Base-by-base conservation (phyloP, 2,797 vertebrate genomes). In the Siniperca undulata region DNA sequence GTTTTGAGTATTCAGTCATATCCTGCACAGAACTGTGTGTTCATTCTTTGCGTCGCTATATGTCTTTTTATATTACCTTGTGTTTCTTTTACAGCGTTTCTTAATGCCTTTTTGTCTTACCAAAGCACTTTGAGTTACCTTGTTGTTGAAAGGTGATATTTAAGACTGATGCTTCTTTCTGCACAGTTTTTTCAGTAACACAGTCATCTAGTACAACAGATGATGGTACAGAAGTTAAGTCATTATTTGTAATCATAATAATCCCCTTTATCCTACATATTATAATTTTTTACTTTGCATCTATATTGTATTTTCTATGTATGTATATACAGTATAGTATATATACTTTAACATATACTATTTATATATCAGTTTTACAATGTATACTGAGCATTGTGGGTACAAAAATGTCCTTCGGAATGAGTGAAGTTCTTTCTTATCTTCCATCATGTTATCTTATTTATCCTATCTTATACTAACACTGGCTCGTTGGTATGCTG, bases 71-170 rank as follows among this genome's bases (percentile, higher is more conserved):
- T 52, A 53, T 17, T n/a, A 19, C n/a, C 27, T 50, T 11, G 20
- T n/a, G 19, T 56, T 72, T 46, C 30, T 74, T 84, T 55, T 27
- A 24, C 24, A 40, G 36, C 11, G 14, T 8, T n/a, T n/a, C n/a
- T n/a, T n/a, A n/a, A n/a, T n/a, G 52, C 3, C 27, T 9, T 19
- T 46, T 72, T 19, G 20, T 70, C 10, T 50, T 65, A 12, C 16
- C 66, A 59, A 48, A 59, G 30, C 34, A 50, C 42, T 48, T 22
- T 20, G 11, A 30, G 30, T 30, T 30, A 30, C 30, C 30, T 36
- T 36, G 36, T 5, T 36, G 36, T 36, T 36, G 7, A 36, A 36
- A 7, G 36, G 36, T 36, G 36, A 36, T 36, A 36, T 36, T 36
- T 5, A n/a, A 30, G 8, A 44, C 50, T 1, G 6, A 36, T 27